Evolutionary conservation across 2,797 vertebrate genomes (phyloP), one percentile per base, ranked within the genome.

Genomic region (Hemitrygon akajei): DNA sequence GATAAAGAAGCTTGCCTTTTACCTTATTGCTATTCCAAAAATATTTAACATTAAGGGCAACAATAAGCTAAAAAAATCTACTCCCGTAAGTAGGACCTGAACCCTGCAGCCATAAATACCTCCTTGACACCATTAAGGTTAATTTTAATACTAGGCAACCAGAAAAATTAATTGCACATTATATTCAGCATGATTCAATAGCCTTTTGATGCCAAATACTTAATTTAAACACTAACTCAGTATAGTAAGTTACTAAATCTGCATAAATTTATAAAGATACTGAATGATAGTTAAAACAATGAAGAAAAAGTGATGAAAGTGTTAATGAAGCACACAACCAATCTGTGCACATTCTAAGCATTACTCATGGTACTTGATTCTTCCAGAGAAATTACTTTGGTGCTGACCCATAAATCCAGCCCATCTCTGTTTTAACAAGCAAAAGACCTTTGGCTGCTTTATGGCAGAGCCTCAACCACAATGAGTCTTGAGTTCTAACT

Each of bases 371-470:
- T 76, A 30, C 25, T 16, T 76, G 37, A 76, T n/a, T 25, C 73
- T 93, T 76, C 91, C 69, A 76, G 76, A 96, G 96, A 96, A 97
- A 96, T 97, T 96, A 96, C 96, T 95, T 95, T 96, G 95, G 95
- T 96, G 96, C 96, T 97, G 97, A 97, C 97, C 97, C 96, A 97
- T 95, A 97, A 97, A 97, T 97, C 95, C 95, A 96, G 95, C 96
- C 96, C 96, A 97, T 96, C 96, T 97, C 96, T 97, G 96, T 97
- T 97, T 97, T 96, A 97, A 97, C 96, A 97, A 97, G 97, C 95
- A 95, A 95, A 95, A 95, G 95, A 96, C 95, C 95, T 96, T 97
- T 96, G 95, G 96, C 95, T 96, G 96, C 96, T 97, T 95, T 96
- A 95, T 95, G 96, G 96, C 95, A 95, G 94, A 95, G 95, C 95